These are phyloP conservation scores for Etheostoma nigrum DNA, from an alignment of 2,797 vertebrate species.

Conservation along the genomic window DNA sequence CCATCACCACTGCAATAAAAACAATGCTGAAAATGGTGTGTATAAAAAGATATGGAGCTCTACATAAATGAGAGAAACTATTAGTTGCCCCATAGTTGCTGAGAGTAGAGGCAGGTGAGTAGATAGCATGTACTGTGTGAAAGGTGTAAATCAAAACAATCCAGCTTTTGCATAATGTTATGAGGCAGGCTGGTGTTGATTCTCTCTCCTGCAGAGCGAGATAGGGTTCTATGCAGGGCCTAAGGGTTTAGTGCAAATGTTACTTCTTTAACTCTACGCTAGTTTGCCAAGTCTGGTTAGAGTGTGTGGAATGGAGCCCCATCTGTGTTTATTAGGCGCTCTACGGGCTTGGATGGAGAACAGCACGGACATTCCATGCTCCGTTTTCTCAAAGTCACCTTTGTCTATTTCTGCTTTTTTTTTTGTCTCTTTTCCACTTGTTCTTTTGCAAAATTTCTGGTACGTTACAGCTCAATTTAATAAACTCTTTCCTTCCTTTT, in stretches of 20 bases:
- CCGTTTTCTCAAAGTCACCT: constrained; percentile 45
- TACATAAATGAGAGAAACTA: constrained; percentile 48
- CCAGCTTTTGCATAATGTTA: constrained; percentile 82
- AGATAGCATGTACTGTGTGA: constrained; percentile 20
- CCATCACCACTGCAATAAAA: constrained; percentile 38
- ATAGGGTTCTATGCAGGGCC: constrained; percentile 58
- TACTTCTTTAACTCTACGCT: constrained; percentile 58
- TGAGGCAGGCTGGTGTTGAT: constrained; percentile 81
- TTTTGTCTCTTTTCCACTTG: constrained; percentile 11
- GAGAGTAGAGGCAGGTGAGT: constrained; percentile 11
- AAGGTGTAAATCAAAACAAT: constrained; percentile 49
- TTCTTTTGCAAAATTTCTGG: constrained; percentile 31
- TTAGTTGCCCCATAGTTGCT: neutral
- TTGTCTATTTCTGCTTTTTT: constrained; percentile 1
- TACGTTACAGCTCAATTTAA: constrained; percentile 16
- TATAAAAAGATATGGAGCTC: constrained; percentile 53
- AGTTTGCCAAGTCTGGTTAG: constrained; percentile 59
- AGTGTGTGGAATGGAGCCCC: constrained; percentile 66
- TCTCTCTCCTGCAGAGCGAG: constrained; percentile 46
- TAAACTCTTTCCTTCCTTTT: constrained; percentile 27
- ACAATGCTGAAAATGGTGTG: constrained; percentile 40
- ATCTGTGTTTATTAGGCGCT: constrained; percentile 63
- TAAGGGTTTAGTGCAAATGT: constrained; percentile 82
- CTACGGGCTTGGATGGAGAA: constrained; percentile 52
- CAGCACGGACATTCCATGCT: constrained; percentile 37